These are phyloP conservation scores for Vanessa cardui DNA, from an alignment of 2,888 invertebrate genomes.

Conservation along the genomic window DNA sequence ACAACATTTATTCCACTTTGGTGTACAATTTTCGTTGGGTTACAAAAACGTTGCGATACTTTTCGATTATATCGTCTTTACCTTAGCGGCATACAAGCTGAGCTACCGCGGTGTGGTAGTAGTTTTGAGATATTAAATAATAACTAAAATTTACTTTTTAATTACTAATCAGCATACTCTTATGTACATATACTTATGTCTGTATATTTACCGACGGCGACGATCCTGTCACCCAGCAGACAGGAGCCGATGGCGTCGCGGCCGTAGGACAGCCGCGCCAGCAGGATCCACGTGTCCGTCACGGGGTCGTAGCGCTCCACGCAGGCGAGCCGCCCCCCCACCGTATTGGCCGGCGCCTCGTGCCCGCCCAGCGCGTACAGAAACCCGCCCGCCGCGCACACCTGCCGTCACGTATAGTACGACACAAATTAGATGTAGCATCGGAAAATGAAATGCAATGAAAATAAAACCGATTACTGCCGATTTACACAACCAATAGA, in stretches of 20 bases:
- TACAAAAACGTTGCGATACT: too few relatives aligned
- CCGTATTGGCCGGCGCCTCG: conserved; percentile 90
- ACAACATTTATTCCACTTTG: too few relatives aligned
- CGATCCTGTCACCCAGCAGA: conserved; percentile 90
- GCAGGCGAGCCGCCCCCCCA: conserved; percentile 92
- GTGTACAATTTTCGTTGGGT: too few relatives aligned
- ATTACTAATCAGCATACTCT: neutral
- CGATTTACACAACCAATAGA: too few relatives aligned
- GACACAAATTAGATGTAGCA: too few relatives aligned
- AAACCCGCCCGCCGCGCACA: conserved; percentile 92
- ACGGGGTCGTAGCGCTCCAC: conserved; percentile 92
- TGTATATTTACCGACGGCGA: conserved; percentile 88
- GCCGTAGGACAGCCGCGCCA: conserved; percentile 91
- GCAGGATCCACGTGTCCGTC: conserved; percentile 93
- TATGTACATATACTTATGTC: conserved; percentile 57
- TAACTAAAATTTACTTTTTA: too few relatives aligned
- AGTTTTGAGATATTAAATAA: too few relatives aligned
- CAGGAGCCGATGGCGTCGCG: conserved; percentile 95
- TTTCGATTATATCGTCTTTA: too few relatives aligned
- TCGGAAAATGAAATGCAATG: too few relatives aligned
- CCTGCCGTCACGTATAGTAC: conserved; percentile 61
- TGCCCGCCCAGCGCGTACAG: conserved; percentile 97
- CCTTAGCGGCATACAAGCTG: too few relatives aligned
- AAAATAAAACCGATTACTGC: too few relatives aligned
- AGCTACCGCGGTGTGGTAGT: too few relatives aligned